Evolutionary conservation across 2,888 invertebrate species (phyloP).

Genomic region (Leistus spinibarbis): DNA sequence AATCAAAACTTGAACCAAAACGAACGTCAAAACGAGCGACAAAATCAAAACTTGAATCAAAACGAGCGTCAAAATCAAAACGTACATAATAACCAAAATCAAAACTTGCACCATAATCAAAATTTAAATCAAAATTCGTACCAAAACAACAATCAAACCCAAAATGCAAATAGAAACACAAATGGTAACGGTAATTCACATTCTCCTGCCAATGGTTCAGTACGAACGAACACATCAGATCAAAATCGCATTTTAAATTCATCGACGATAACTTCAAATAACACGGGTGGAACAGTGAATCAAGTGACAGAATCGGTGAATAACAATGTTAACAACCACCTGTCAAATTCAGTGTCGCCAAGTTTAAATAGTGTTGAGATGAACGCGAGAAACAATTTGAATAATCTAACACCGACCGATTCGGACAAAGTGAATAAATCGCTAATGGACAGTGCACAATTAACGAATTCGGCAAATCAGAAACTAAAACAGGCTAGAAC

Average conservation of each 20-base stretch:
- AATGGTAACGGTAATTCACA: not conserved
- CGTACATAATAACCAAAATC: not conserved
- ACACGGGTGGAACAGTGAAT: not conserved
- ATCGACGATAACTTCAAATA: not conserved
- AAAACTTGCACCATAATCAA: not conserved
- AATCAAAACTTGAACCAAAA: not conserved
- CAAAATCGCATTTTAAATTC: constrained; percentile 7
- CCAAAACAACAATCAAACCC: not conserved
- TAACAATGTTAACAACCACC: constrained; percentile 25
- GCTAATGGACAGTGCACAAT: constrained; percentile 15
- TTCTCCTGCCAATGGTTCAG: constrained; percentile 14
- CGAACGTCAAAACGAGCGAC: not conserved
- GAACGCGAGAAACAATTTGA: constrained; percentile 32
- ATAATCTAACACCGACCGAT: constrained; percentile 31
- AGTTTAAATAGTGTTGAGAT: constrained; percentile 27
- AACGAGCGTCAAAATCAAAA: not conserved
- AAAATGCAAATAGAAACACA: not conserved
- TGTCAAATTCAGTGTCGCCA: constrained; percentile 21
- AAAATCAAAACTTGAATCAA: not conserved
- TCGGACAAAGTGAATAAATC: constrained; percentile 30
- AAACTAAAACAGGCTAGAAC: constrained; percentile 52
- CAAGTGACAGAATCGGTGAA: constrained; percentile 17
- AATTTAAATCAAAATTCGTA: not conserved
- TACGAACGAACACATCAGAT: not conserved
- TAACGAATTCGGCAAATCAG: constrained; percentile 46